Conservation (phyloP, 2,888 invertebrate species). For the Mythimna ferrago region DNA sequence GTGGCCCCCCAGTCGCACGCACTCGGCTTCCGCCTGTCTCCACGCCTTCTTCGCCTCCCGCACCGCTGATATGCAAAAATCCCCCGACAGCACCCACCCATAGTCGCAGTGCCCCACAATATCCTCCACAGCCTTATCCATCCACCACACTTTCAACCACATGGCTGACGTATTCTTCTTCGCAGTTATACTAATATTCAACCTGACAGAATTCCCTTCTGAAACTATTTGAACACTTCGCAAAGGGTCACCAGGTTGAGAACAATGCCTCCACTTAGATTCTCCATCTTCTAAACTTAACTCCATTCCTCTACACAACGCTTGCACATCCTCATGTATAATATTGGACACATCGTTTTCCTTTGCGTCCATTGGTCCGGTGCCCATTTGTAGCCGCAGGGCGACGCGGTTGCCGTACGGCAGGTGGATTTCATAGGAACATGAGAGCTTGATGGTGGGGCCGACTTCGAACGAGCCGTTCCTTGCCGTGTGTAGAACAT, state of each 20-base stretch:
- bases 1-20: conserved; percentile 92
- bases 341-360: conserved; percentile 81
- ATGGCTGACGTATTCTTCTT: conserved; percentile 85
- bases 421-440: conserved; percentile 93
- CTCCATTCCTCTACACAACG: conserved; percentile 90
- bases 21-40: conserved; percentile 93
- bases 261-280: conserved; percentile 91
- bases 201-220: conserved; percentile 89
- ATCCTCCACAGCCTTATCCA: conserved; percentile 91
- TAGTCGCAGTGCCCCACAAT: conserved; percentile 93
- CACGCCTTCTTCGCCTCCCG: conserved; percentile 91
- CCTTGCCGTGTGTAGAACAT: conserved; percentile 91
- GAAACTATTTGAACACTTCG: conserved; percentile 91
- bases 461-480: conserved; percentile 93
- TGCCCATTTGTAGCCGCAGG: conserved; percentile 91
- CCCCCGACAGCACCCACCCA: conserved; percentile 93
- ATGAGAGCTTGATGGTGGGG: conserved; percentile 90
- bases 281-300: conserved; percentile 91
- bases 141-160: conserved; percentile 92
- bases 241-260: conserved; percentile 90
- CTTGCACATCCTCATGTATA: conserved; percentile 80
- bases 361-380: conserved; percentile 79
- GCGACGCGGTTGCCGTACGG: conserved; percentile 93
- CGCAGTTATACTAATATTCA: conserved; percentile 85
- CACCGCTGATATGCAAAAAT: conserved; percentile 92